Base-by-base conservation (phyloP, 2,797 vertebrate species). In the Phalanger gymnotis region DNA sequence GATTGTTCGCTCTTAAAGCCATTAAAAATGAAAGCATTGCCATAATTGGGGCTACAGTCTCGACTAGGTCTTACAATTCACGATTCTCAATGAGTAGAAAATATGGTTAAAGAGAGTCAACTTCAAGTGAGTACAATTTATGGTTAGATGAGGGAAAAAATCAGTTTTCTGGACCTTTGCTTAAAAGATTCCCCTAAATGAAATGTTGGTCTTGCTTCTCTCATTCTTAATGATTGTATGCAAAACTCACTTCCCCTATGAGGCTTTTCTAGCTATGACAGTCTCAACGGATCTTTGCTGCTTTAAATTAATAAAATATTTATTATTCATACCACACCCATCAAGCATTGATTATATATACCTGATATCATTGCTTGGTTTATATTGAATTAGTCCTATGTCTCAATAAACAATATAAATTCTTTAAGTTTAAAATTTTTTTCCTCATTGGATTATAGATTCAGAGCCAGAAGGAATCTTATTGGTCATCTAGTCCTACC, bases 101-200 rank as follows among this genome's bases (percentile, higher is more conserved):
- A 34, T 92, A 53, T 90, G 89, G 90, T 89, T 95, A 91, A 92
- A 96, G 53, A 54, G 27, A 66, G 87, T 96, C 73, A 90, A 52
- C 54, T 53, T 66, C 16, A 94, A 54, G 90, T 40, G 58, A 92
- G 28, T 7, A 91, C 14, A 51, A 87, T 53, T 90, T 95, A 81
- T 93, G 54, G 92, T 93, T 61, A 92, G 56, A 94, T 54, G 73
- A 91, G 13, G n/a, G 56, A 93, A 93, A 53, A 96, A 51, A 61
- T 5, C n/a, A 81, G 19, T 54, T 93, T 92, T 73, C 53, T 22
- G 55, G 53, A 92, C 11, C 73, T 91, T 90, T 40, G 34, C 55
- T 66, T 14, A 13, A 11, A 93, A 27, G 4, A 2, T 90, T 87
- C 6, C 53, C 40, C 25, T 27, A 40, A 28, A n/a, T 87, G 73